Conservation (phyloP, 2,888 invertebrate species). For the Apoda limacodes region DNA sequence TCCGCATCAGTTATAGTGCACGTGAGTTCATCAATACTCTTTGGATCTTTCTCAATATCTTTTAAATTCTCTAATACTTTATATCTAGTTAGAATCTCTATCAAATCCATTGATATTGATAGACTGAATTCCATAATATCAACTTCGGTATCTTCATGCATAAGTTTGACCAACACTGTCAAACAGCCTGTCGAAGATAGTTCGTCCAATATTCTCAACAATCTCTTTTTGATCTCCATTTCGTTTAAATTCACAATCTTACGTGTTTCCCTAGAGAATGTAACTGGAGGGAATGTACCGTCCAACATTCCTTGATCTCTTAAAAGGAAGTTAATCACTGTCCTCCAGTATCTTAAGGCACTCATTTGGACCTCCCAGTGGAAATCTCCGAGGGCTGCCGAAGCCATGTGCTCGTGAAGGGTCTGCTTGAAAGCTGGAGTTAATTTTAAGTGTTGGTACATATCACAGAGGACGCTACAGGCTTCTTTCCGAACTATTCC, state of each 20-base stretch:
- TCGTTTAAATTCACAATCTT: constrained; percentile 82
- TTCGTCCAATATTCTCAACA: constrained; percentile 75
- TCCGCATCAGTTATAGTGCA: constrained; percentile 31
- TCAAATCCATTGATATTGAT: constrained; percentile 60
- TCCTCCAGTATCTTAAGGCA: constrained; percentile 79
- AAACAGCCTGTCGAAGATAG: constrained; percentile 78
- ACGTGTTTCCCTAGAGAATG: constrained; percentile 81
- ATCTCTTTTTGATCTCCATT: constrained; percentile 72
- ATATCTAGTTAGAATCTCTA: constrained; percentile 67
- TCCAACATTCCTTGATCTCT: constrained; percentile 87
- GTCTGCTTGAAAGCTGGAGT: constrained; percentile 58
- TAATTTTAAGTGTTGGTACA: constrained; percentile 75
- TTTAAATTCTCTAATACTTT: constrained; percentile 50
- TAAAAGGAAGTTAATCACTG: constrained; percentile 73
- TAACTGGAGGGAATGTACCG: constrained; percentile 81
- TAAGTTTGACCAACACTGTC: constrained; percentile 74
- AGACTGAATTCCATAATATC: constrained; percentile 76
- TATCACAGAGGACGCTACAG: constrained; percentile 72
- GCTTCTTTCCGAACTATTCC: constrained; percentile 83
- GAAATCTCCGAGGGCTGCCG: constrained; percentile 76
- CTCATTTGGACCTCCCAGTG: constrained; percentile 86
- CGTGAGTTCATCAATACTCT: constrained; percentile 32
- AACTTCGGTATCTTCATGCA: constrained; percentile 78
- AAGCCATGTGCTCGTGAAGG: constrained; percentile 74
- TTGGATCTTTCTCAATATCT: constrained; percentile 9